These are phyloP conservation scores for Melanerpes aurifrons DNA, from an alignment of 2,113 vertebrate species.

Conservation along the genomic window DNA sequence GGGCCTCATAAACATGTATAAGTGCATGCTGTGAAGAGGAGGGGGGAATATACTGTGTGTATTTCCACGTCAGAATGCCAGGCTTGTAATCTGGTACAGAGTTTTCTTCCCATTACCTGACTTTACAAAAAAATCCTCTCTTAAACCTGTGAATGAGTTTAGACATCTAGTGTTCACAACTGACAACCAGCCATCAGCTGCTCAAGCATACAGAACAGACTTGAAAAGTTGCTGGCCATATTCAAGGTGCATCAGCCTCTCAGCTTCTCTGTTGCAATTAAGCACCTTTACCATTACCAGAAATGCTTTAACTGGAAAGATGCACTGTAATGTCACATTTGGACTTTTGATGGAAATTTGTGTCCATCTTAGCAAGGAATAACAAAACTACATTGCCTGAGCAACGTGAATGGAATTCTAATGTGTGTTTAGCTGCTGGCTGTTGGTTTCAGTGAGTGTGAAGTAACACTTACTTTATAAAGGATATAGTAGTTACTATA, in stretches of 20 bases:
- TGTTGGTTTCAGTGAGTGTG: constrained; percentile 74
- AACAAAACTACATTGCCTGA: constrained; percentile 80
- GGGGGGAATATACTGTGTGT: too few species aligned
- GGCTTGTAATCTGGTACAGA: not conserved
- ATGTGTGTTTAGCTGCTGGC: constrained; percentile 76
- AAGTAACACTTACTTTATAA: constrained; percentile 80
- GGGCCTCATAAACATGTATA: not conserved
- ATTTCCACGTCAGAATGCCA: not conserved
- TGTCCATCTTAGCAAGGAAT: constrained; percentile 80
- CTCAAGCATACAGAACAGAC: constrained; percentile 12
- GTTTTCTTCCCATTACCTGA: not conserved
- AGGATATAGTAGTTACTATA: constrained; percentile 52
- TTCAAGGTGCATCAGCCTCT: not conserved
- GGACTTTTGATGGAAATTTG: constrained; percentile 84
- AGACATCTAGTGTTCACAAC: not conserved
- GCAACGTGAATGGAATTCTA: constrained; percentile 69
- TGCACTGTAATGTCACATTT: constrained; percentile 35
- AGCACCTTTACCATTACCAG: constrained; percentile 21
- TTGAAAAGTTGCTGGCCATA: not conserved
- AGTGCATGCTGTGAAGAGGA: not conserved
- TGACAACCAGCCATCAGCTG: not conserved
- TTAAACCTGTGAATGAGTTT: not conserved
- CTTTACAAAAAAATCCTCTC: not conserved
- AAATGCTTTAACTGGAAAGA: constrained; percentile 51
- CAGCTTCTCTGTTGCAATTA: not conserved